These are phyloP conservation scores for Temnothorax unifasciatus DNA, from an alignment of 2,888 invertebrate genomes.

Conservation along the genomic window DNA sequence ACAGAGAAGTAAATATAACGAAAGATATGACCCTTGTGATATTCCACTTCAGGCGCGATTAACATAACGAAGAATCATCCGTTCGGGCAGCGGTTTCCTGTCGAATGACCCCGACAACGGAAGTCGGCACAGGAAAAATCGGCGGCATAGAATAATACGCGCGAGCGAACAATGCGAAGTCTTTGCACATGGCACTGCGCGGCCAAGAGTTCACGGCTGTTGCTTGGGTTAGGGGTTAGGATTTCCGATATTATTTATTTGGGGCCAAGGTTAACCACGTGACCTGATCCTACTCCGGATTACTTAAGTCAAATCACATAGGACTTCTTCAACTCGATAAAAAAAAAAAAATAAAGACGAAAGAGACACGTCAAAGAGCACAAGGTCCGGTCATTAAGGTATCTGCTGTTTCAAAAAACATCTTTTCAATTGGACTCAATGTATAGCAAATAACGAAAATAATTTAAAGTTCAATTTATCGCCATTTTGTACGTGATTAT, in stretches of 20 bases:
- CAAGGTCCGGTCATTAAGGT: not conserved
- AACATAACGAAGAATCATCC: slow-evolving; percentile 85
- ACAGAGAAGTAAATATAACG: slow-evolving; percentile 30
- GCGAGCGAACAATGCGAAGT: slow-evolving; percentile 69
- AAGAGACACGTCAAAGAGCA: not conserved
- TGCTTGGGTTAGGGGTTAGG: slow-evolving; percentile 82
- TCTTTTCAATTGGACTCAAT: not conserved
- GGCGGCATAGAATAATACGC: slow-evolving; percentile 72
- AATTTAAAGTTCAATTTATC: not conserved
- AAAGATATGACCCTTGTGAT: slow-evolving; percentile 68
- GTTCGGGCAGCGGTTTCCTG: slow-evolving; percentile 85
- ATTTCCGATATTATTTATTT: slow-evolving; percentile 80
- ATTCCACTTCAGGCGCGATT: slow-evolving; percentile 75
- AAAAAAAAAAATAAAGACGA: not conserved
- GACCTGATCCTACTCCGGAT: slow-evolving; percentile 40
- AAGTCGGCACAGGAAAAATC: slow-evolving; percentile 83
- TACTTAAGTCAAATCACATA: slow-evolving; percentile 18
- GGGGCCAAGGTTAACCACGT: slow-evolving; percentile 77
- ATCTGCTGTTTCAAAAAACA: not conserved
- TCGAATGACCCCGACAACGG: slow-evolving; percentile 84
- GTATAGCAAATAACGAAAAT: not conserved
- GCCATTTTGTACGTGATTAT: not conserved
- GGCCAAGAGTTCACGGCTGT: slow-evolving; percentile 82
- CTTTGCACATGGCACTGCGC: slow-evolving; percentile 61
- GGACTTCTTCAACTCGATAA: not conserved